Percentiles rank a stretch among this genome's conserved stretches.
Conservation (phyloP, 2,888 invertebrate species). For the Lagria hirta region DNA sequence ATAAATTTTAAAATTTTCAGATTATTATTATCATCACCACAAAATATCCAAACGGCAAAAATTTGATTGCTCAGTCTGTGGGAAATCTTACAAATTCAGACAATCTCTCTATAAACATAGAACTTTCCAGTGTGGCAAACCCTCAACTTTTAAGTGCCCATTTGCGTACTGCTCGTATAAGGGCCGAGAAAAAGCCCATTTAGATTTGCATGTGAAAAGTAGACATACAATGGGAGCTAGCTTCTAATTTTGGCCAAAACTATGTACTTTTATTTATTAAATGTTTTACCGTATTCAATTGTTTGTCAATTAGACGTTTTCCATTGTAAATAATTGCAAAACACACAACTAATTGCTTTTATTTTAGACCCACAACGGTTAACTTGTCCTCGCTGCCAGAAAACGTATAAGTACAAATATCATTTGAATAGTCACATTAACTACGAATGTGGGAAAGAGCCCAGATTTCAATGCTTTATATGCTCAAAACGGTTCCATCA, state of each 20-base stretch:
- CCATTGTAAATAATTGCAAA: too few species aligned
- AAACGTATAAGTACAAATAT: conserved; percentile 60
- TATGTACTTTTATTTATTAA: not conserved
- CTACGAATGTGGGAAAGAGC: conserved; percentile 68
- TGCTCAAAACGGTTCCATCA: conserved; percentile 69
- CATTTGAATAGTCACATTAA: conserved; percentile 68
- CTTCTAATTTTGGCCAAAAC: not conserved
- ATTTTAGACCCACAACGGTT: conserved; percentile 42
- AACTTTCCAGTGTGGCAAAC: conserved; percentile 35
- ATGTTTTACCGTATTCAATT: too few species aligned
- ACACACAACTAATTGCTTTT: too few species aligned
- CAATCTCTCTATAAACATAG: conserved; percentile 32
- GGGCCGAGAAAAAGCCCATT: conserved; percentile 25
- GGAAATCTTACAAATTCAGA: conserved; percentile 33
- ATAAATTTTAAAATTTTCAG: conserved; percentile 14
- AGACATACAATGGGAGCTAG: conserved; percentile 13
- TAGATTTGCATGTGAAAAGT: conserved; percentile 27
- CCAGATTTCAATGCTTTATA: conserved; percentile 64
- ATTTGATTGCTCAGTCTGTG: conserved; percentile 22
- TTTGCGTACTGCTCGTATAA: conserved; percentile 26
- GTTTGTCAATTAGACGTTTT: too few species aligned
- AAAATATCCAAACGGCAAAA: conserved; percentile 4
- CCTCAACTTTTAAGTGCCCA: conserved; percentile 32
- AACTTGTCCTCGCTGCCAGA: conserved; percentile 61
- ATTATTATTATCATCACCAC: conserved; percentile 3